Evolutionary conservation across 2,113 vertebrate species (phyloP).

Genomic region (Megalops atlanticus): DNA sequence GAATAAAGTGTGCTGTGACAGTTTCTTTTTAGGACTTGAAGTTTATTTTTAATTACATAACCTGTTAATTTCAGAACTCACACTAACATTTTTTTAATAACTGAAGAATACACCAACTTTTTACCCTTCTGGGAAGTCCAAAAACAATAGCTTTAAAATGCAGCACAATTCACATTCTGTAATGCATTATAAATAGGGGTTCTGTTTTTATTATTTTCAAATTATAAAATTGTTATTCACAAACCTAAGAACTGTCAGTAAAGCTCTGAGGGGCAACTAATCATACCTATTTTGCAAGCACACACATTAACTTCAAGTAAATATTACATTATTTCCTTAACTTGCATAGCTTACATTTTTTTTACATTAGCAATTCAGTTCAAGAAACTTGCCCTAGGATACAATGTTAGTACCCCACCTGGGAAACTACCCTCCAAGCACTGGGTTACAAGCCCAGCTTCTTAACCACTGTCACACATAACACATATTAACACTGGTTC

Average conservation of each 20-base stretch:
- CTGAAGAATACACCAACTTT: not conserved
- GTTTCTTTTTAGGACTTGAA: not conserved
- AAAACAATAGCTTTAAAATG: not conserved
- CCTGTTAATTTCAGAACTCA: not conserved
- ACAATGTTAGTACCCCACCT: too few relatives aligned
- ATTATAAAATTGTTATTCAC: not conserved
- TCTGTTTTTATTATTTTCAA: not conserved
- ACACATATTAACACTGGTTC: not conserved
- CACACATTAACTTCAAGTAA: not conserved
- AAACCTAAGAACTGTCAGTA: not conserved
- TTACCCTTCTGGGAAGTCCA: not conserved
- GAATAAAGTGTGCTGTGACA: not conserved
- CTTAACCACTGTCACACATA: not conserved
- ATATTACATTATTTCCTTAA: not conserved
- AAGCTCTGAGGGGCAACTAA: not conserved
- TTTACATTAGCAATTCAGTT: too few relatives aligned
- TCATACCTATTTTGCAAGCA: not conserved
- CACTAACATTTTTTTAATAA: not conserved
- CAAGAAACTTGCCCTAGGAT: too few relatives aligned
- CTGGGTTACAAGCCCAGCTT: not conserved
- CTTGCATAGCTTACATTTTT: too few relatives aligned
- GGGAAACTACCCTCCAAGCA: not conserved
- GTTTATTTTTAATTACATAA: constrained; percentile 5
- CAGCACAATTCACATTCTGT: not conserved
- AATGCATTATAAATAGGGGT: not conserved